These are phyloP conservation scores for Alviniconcha strummeri DNA, from an alignment of 2,888 invertebrate genomes.

Conservation along the genomic window DNA sequence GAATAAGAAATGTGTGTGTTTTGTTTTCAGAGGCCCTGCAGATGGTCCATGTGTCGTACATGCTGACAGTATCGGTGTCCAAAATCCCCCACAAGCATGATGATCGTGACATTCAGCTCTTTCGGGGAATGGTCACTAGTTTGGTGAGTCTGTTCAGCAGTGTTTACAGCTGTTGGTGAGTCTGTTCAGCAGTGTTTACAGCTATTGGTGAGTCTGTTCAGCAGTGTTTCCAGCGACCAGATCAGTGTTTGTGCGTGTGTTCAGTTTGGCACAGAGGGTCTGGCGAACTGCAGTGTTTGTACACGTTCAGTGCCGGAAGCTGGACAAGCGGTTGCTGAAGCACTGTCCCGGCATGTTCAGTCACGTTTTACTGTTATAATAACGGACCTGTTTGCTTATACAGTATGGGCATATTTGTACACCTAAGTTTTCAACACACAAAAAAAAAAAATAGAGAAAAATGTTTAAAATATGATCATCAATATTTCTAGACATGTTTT, in stretches of 20 bases:
- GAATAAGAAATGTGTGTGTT: no score
- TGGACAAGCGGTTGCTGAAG: slow-evolving; percentile 57
- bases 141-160: slow-evolving; percentile 53
- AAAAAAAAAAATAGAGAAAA: no score
- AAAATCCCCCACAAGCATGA: slow-evolving; percentile 57
- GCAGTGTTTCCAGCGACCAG: no score
- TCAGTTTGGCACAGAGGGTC: slow-evolving; percentile 63
- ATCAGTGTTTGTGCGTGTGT: slow-evolving; percentile 12
- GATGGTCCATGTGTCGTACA: slow-evolving; percentile 63
- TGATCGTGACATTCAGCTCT: slow-evolving; percentile 54
- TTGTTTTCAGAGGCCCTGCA: slow-evolving; percentile 55
- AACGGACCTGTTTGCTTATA: no score
- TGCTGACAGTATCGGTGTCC: slow-evolving; percentile 60
- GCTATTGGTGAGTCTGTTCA: slow-evolving; percentile 54
- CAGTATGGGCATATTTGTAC: no score
- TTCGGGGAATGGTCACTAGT: slow-evolving; percentile 60
- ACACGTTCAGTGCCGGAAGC: slow-evolving; percentile 33
- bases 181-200: neutral
- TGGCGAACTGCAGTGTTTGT: slow-evolving; percentile 40
- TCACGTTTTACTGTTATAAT: no score
- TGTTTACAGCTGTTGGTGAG: slow-evolving; percentile 52
- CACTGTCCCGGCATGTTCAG: slow-evolving; percentile 62
- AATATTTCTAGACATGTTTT: no score
- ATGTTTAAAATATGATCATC: no score
- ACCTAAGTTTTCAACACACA: no score